Evolutionary conservation across 2,113 vertebrate genomes (phyloP).

Genomic region (Pterocles orientalis): DNA sequence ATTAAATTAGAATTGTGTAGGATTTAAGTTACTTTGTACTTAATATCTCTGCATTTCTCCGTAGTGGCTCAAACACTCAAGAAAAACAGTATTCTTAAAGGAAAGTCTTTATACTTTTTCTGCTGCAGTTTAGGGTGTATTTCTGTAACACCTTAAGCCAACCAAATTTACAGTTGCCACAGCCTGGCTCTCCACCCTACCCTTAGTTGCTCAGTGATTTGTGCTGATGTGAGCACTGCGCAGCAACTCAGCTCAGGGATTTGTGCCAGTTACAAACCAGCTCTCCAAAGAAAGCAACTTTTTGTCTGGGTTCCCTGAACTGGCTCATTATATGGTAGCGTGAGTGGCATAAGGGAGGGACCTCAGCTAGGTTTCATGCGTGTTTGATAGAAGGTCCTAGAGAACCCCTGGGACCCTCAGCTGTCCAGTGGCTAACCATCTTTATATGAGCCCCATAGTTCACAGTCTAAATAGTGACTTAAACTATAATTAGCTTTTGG

Average conservation of each 20-base stretch:
- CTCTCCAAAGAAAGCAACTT: slow-evolving; percentile 53
- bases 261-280: not conserved
- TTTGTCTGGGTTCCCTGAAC: slow-evolving; percentile 1
- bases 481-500: not conserved
- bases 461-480: not conserved
- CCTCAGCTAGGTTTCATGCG: not conserved
- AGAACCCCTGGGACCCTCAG: not conserved
- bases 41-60: not conserved
- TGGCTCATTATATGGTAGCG: not conserved
- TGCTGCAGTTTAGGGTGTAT: not conserved
- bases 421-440: not conserved
- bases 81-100: not conserved
- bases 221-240: not conserved
- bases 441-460: not conserved
- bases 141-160: slow-evolving; percentile 3
- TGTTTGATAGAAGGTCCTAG: not conserved
- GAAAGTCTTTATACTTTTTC: not conserved
- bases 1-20: not conserved
- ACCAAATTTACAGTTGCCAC: not conserved
- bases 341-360: not conserved
- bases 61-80: not conserved
- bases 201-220: not conserved
- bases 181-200: not conserved
- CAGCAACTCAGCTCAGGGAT: not conserved
- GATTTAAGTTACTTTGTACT: not conserved